Percentiles rank a stretch among this genome's conserved stretches.
Evolutionary conservation across 1,140 invertebrate species (phyloP).

Genomic region (Thaumatotibia leucotreta): DNA sequence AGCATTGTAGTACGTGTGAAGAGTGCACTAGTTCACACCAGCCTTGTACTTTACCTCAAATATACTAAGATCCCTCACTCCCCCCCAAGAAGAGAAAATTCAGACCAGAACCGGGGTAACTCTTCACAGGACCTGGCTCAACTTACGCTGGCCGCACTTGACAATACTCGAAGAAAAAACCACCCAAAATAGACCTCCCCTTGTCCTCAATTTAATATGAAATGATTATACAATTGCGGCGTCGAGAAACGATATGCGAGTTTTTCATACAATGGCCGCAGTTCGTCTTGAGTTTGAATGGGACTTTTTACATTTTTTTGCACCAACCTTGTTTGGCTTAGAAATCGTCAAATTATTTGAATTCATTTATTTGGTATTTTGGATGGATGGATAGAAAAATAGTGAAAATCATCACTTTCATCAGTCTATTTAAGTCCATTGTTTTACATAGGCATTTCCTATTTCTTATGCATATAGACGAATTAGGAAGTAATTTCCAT

Average conservation of each 20-base stretch:
- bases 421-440: not conserved
- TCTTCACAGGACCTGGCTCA: conserved; percentile 22
- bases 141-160: conserved; percentile 3
- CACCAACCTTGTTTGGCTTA: conserved; percentile 6
- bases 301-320: conserved; percentile 1
- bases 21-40: conserved; percentile 60
- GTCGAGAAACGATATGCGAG: not conserved
- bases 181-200: not conserved
- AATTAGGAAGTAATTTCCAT: too few relatives aligned
- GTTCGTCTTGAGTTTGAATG: conserved; percentile 5
- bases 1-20: conserved; percentile 70
- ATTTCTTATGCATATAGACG: too few relatives aligned
- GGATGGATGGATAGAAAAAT: not conserved
- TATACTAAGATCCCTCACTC: conserved; percentile 21
- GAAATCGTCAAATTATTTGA: not conserved
- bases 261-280: not conserved
- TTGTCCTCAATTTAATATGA: not conserved
- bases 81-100: not conserved
- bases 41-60: conserved; percentile 28
- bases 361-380: not conserved
- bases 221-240: not conserved
- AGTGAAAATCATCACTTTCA: not conserved
- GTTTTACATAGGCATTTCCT: too few relatives aligned
- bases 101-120: not conserved
- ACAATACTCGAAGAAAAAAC: not conserved